phyloP scores from a whole-genome alignment of 2,888 invertebrate genomes.

The Diaphora mendica region DNA sequence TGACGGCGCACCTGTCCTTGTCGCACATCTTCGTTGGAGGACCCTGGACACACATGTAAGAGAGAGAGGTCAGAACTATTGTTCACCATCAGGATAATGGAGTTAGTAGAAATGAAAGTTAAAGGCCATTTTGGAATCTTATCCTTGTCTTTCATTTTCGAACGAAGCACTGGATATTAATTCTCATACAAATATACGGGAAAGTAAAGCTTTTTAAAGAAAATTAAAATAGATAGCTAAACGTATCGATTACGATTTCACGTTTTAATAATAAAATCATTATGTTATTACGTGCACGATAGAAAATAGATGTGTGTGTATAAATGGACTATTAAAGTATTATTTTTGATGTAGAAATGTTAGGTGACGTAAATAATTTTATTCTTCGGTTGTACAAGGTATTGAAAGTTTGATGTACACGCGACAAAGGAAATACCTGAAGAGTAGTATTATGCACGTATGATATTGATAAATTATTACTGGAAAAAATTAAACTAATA shows the following conservation, averaged over 20 bases:
- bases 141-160: background rate
- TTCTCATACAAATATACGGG: background rate
- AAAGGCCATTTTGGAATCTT: background rate
- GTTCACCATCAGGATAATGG: too few relatives aligned
- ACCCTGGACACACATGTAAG: constrained; percentile 73
- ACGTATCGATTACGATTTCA: too few relatives aligned
- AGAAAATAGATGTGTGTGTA: too few relatives aligned
- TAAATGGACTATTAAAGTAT: too few relatives aligned
- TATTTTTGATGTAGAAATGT: background rate
- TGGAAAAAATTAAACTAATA: too few relatives aligned
- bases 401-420: background rate
- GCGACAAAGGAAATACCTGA: background rate
- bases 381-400: background rate
- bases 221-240: too few relatives aligned
- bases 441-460: too few relatives aligned
- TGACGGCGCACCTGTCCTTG: constrained; percentile 93
- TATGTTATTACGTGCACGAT: too few relatives aligned
- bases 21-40: constrained; percentile 90
- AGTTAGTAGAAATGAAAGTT: background rate
- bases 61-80: background rate
- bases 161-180: background rate
- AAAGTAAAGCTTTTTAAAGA: too few relatives aligned
- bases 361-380: background rate
- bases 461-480: too few relatives aligned
- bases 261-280: too few relatives aligned